Base-by-base conservation (phyloP, 2,888 invertebrate genomes). In the Phengaris arion region DNA sequence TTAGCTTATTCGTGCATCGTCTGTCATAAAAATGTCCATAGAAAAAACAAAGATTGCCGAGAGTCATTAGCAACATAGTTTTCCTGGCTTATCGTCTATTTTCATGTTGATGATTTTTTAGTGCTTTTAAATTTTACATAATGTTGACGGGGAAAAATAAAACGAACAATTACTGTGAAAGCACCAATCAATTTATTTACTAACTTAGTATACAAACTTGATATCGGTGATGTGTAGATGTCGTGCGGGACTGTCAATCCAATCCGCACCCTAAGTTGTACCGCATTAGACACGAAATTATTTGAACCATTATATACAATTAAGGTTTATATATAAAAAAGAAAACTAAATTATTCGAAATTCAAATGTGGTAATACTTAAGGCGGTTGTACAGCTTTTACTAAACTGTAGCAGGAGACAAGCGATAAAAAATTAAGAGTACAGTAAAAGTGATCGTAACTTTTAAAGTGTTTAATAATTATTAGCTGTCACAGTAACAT, bases 161-260 rank as follows among this genome's bases (percentile, higher is more conserved):
- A 93, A 93, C 89, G 57, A 87, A 87, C 87, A 85, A 84, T 89
- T 87, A 86, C 89, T 92, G 92, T 93, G 92, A 93, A 93, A 93
- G 93, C 93, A 93, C 93, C 93, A 93, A 92, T 93, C 93, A 92
- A 89, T 91, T 93, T 93, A 93, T 92, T 93, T 84, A 90, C 91
- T 92, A 93, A 89, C 74, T 90, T 91, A 89, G 88, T 89, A 89
- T 91, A 92, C 90, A 90, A 86, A 87, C 86, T 85, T 87, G 87
- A 88, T 86, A 83, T 83, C 79, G 79, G 82, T 85, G 85, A 83
- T 80, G 82, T 85, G 82, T 75, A 52, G 80, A 79, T 85, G 82
- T 75, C 48, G 80, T 80, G 80, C 80, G 78, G 78, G 77, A 76
- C 77, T 74, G 74, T 74, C 74, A 51, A 74, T 76, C 74, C 45